Evolutionary conservation across 2,797 vertebrate genomes (phyloP), one percentile per base, ranked within the genome.

Genomic region (Gila robusta): DNA sequence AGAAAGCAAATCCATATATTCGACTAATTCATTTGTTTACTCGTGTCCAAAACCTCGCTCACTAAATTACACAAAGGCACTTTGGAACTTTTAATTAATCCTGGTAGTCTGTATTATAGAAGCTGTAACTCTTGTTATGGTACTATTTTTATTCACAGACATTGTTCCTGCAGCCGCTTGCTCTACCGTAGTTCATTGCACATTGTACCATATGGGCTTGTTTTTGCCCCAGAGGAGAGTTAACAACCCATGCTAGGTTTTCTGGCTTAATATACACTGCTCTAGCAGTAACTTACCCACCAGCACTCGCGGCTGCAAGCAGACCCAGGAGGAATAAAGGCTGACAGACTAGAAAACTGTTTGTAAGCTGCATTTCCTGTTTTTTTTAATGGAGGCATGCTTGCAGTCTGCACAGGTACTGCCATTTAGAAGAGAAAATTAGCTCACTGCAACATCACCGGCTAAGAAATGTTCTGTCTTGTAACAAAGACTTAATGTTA

Each of bases 311-410:
- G 28, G 64, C 62, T 32, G 5, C 28, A 66, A 66, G 64, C 64
- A 66, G 6, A 66, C 64, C 64, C 64, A 66, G 16, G 14, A 28
- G 91, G 93, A 86, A 69, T 67, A 67, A 87, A 88, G 83, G 82
- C 86, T 86, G 23, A 81, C 69, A 66, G 32, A 37, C 37, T 64
- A 66, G 67, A 49, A 76, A 73, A 16, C 6, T 47, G n/a, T 64
- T 69, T 35, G 35, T 39, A 70, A 81, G 49, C 80, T 26, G 28
- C 23, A 37, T 39, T 71, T 82, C 67, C 79, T 81, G 19, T 69
- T 37, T 49, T 59, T 71, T 82, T 71, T 71, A 39, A 39, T 54
- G 10, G 47, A 71, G 8, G 28, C 17, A 39, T 8, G 23, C 5
- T 32, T 56, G 23, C 23, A 82, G 64, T 26, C 80, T 12, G 21